Base-by-base conservation (phyloP, 2,113 vertebrate species). In the Aspidoscelis tigris region DNA sequence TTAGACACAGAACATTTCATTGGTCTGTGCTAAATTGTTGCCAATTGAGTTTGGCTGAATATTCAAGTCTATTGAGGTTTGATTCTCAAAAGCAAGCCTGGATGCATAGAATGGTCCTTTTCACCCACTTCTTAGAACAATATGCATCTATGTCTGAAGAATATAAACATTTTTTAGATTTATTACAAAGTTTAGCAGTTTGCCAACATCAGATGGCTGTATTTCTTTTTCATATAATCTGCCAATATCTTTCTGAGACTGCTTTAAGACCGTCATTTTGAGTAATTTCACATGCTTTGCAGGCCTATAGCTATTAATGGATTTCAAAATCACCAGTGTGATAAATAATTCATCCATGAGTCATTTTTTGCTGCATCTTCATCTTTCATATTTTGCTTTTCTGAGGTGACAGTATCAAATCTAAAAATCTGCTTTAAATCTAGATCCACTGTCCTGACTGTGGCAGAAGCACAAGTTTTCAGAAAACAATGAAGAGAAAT, bases 321-420 rank as follows among this genome's bases (percentile, higher is more conserved):
- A 66, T 71, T 92, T 85, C 81, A 88, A 64, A 76, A 88, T 90
- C 66, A 75, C 41, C 0, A 9, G 84, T 87, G 61, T 89, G 83
- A 91, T 84, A 91, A 83, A 86, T 86, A 90, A 92, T 83, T 33
- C 5, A 74, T 73, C 84, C 47, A 68, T 73, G n/a, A 81, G 26
- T 43, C 80, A 16, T 76, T 82, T 61, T 81, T 80, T 75, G 86
- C 71, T 68, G 16, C 64, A 89, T 80, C 33, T 84, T 82, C 1
- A 2, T 90, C 94, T 93, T 91, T 93, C 65, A 47, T 68, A 79
- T 82, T 74, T 93, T 87, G 11, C 88, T 93, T 82, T 84, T 84
- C 69, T 89, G 20, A 83, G 80, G 81, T 3, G 3, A 87, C 58
- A 71, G 71, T 86, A 88, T 82, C 84, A 88, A 81, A 72, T 73